phyloP scores from a whole-genome alignment of 1,140 invertebrate genomes.

The Atta cephalotes region DNA sequence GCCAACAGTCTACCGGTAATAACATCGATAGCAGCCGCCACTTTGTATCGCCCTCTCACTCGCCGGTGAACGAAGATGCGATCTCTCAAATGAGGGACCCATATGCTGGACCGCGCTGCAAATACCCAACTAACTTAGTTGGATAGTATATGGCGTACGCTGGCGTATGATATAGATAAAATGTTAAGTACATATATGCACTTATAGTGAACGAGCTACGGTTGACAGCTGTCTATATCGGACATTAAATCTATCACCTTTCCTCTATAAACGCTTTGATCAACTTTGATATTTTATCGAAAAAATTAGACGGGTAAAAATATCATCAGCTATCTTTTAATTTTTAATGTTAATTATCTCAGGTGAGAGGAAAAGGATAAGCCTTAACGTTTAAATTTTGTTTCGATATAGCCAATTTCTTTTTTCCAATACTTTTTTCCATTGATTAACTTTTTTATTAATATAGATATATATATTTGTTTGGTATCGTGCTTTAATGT shows the following conservation, averaged over 20 bases:
- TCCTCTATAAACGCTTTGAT: conserved; percentile 6
- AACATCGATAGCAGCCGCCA: conserved; percentile 64
- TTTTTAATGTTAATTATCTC: conserved; percentile 33
- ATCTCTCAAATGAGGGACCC: conserved; percentile 60
- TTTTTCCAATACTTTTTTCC: no score
- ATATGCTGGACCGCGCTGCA: conserved; percentile 39
- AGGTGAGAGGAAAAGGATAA: background rate
- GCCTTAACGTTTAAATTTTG: background rate
- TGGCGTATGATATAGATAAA: conserved; percentile 17
- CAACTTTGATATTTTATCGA: background rate
- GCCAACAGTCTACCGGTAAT: conserved; percentile 39
- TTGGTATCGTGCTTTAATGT: no score
- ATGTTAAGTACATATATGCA: conserved; percentile 51
- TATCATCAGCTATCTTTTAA: background rate
- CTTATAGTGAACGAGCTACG: conserved; percentile 13
- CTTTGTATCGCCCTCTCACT: conserved; percentile 6
- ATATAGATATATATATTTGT: no score
- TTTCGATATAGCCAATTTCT: no score
- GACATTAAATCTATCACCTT: background rate
- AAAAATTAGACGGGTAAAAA: background rate
- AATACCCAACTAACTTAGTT: conserved; percentile 19
- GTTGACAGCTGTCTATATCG: conserved; percentile 29
- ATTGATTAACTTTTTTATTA: no score
- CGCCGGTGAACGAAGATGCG: conserved; percentile 52
- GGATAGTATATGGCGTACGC: conserved; percentile 1